A percentile compares a stretch with the other conserved stretches of the same genome.
These are phyloP conservation scores for Drosophila dives DNA, from an alignment of 2,888 invertebrate species.

Conservation along the genomic window DNA sequence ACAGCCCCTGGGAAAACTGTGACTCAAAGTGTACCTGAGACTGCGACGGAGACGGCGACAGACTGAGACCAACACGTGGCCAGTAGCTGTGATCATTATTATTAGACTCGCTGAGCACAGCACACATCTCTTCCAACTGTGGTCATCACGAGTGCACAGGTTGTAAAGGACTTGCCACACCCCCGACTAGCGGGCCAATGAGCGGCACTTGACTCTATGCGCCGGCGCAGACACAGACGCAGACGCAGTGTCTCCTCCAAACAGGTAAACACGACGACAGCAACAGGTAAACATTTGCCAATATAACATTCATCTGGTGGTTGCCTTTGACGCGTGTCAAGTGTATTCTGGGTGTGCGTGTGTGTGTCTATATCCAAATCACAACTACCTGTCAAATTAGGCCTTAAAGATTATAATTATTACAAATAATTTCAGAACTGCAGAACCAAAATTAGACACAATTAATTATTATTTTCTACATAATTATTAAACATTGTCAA, in stretches of 20 bases:
- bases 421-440: neutral
- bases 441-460: neutral
- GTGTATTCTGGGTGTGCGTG: conserved; percentile 34
- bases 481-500: neutral
- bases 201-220: conserved; percentile 80
- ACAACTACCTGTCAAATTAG: conserved; percentile 44
- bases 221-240: conserved; percentile 70
- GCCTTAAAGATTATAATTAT: neutral
- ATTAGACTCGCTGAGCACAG: conserved; percentile 23
- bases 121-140: conserved; percentile 52
- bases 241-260: conserved; percentile 32
- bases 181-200: conserved; percentile 20
- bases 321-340: conserved; percentile 58
- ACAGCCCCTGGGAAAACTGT: conserved; percentile 54
- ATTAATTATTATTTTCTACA: neutral
- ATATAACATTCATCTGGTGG: conserved; percentile 35
- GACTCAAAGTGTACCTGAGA: conserved; percentile 31
- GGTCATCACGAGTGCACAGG: conserved; percentile 76
- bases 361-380: conserved; percentile 8
- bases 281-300: conserved; percentile 78
- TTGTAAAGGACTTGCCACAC: conserved; percentile 53
- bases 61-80: conserved; percentile 55
- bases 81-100: conserved; percentile 53
- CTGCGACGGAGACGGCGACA: neutral
- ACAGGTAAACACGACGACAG: conserved; percentile 71